Percentiles rank a stretch among this genome's conserved stretches.
These are phyloP conservation scores for Siphamia tubifer DNA, from an alignment of 2,113 vertebrate genomes.

Conservation along the genomic window DNA sequence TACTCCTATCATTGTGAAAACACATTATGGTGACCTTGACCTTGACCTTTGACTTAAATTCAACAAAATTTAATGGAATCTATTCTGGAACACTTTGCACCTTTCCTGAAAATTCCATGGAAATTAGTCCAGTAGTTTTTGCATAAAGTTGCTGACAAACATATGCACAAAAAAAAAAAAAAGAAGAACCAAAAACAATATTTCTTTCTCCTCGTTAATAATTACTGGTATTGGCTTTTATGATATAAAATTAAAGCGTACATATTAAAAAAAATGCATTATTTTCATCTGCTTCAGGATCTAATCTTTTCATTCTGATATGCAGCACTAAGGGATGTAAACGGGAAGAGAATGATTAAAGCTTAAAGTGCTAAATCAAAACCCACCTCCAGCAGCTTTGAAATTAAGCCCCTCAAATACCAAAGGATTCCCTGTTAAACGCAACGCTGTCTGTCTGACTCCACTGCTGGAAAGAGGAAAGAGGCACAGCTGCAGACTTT, in stretches of 20 bases:
- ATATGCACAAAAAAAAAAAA: too few species aligned
- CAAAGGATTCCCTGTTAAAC: conserved; percentile 56
- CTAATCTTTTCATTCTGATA: conserved; percentile 41
- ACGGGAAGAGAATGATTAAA: conserved; percentile 54
- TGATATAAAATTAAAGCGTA: conserved; percentile 20
- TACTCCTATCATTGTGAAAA: too few species aligned
- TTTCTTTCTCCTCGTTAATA: too few species aligned
- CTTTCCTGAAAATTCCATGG: too few species aligned
- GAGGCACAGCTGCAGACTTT: conserved; percentile 38
- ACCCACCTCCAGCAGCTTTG: conserved; percentile 61
- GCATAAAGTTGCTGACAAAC: too few species aligned
- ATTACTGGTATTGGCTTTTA: too few species aligned
- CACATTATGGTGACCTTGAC: too few species aligned
- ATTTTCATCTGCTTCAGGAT: conserved; percentile 33
- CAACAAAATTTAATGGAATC: too few species aligned
- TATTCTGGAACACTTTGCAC: too few species aligned
- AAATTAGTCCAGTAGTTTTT: too few species aligned
- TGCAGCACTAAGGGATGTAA: conserved; percentile 25
- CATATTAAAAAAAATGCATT: conserved; percentile 2
- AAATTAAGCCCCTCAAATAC: conserved; percentile 64
- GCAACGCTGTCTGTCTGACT: conserved; percentile 43
- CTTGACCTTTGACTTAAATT: too few species aligned
- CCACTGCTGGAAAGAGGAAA: background rate
- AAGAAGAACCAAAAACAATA: too few species aligned
- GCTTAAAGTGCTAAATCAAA: conserved; percentile 57